phyloP scores from a whole-genome alignment of 2,888 invertebrate genomes.

The Dolomedes plantarius region DNA sequence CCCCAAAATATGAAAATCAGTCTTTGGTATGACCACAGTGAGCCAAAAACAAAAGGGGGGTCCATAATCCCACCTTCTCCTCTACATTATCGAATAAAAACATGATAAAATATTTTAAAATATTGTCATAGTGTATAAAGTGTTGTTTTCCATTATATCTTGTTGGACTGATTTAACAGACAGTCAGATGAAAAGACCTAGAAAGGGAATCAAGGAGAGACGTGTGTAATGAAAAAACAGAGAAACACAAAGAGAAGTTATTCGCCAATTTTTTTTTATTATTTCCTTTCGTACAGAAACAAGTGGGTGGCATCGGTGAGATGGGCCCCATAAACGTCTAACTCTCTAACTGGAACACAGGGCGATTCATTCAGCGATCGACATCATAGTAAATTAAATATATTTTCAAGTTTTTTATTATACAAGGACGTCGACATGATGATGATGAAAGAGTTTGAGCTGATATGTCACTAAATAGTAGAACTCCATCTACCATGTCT shows the following conservation, averaged over 20 bases:
- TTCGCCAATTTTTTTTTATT: slow-evolving; percentile 42
- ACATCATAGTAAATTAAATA: slow-evolving; percentile 49
- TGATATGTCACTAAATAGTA: slow-evolving; percentile 70
- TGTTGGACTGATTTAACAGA: too few species aligned
- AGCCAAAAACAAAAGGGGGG: too few species aligned
- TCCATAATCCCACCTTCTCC: too few species aligned
- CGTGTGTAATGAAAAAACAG: not conserved
- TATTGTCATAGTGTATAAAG: too few species aligned
- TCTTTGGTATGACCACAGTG: too few species aligned
- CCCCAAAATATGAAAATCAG: too few species aligned
- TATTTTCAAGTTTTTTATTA: slow-evolving; percentile 15
- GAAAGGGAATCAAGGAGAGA: too few species aligned
- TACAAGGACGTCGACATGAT: slow-evolving; percentile 50
- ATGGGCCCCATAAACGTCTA: slow-evolving; percentile 60
- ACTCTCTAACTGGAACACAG: slow-evolving; percentile 62
- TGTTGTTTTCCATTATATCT: too few species aligned
- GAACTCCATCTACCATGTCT: slow-evolving; percentile 41
- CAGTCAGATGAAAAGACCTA: too few species aligned
- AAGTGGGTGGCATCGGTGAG: slow-evolving; percentile 58
- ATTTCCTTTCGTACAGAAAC: slow-evolving; percentile 55
- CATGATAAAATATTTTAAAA: too few species aligned
- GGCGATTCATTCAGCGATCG: slow-evolving; percentile 21
- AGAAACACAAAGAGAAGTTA: not conserved
- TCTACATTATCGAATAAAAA: too few species aligned
- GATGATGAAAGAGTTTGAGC: slow-evolving; percentile 51